A percentile compares a stretch with the other conserved stretches of the same genome.
Evolutionary conservation across 2,797 vertebrate genomes (phyloP).

Genomic region (Molothrus ater): DNA sequence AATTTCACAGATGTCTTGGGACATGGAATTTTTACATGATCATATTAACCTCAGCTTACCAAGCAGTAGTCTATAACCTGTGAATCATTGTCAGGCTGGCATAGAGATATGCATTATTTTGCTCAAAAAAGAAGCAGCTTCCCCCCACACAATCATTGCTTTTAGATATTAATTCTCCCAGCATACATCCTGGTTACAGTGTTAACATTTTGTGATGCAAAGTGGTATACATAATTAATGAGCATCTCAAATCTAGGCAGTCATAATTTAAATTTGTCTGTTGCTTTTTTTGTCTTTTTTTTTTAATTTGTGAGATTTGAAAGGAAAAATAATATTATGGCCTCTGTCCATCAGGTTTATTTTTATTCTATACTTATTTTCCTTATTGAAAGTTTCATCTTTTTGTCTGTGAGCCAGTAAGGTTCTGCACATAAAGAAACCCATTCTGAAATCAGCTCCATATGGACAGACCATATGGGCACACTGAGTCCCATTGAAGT

Average conservation of each 20-base stretch:
- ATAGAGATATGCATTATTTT: background rate
- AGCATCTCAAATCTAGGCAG: background rate
- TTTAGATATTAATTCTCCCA: constrained; percentile 8
- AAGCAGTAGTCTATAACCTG: background rate
- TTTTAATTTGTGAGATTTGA: background rate
- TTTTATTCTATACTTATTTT: background rate
- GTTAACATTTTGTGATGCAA: background rate
- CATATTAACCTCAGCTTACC: background rate
- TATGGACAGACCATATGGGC: constrained; percentile 41
- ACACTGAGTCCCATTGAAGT: background rate
- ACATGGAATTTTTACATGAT: background rate
- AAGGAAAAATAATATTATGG: background rate
- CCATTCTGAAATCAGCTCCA: background rate
- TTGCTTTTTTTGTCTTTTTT: background rate
- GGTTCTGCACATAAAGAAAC: background rate
- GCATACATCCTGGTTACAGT: background rate
- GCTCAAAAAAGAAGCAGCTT: background rate
- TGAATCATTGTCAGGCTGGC: background rate
- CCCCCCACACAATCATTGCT: background rate
- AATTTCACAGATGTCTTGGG: background rate
- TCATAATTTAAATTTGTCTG: background rate
- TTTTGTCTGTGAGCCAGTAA: background rate
- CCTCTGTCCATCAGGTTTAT: background rate
- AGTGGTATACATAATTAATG: constrained; percentile 37
- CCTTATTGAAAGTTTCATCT: background rate